Base-by-base conservation (phyloP, 2,113 vertebrate genomes). In the Mellivora capensis region DNA sequence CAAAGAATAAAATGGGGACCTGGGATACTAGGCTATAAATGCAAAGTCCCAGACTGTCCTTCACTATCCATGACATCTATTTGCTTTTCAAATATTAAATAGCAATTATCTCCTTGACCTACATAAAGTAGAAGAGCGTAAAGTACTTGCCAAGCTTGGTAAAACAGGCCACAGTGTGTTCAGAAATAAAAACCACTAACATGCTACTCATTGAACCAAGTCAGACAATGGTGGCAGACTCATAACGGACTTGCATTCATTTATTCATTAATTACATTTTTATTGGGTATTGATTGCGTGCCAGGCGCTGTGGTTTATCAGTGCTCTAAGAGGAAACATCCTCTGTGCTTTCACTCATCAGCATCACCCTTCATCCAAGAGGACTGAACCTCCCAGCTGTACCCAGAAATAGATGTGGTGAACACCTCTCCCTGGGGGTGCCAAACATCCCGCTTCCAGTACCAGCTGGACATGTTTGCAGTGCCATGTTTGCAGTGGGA, bases 11-110 rank as follows among this genome's bases (percentile, higher is more conserved):
- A 77, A 61, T 29, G n/a, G 47, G 39, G 42, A 91, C n/a, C 18
- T 0, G 10, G 27, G 62, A 80, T 21, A 69, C 83, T 49, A 62
- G 42, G 8, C 12, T 37, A 12, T 25, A 74, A 57, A 47, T 31
- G 18, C 47, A 54, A 62, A 87, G 42, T 21, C 42, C 67, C 44
- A 6, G 29, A 72, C 74, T 31, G 39, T 54, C 54, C 72, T 87
- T 96, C 59, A 64, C 39, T 39, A 47, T 18, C 77, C 39, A 27
- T 96, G 64, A 64, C n/a, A 93, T 87, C 47, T 27, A 76, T 83
- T 91, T 87, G 77, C 69, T 82, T 88, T 91, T 94, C 97, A 96
- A 69, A 90, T 90, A 93, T 64, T 93, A 92, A 97, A 90, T 7
- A 93, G 71, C 54, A 93, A 82, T 96, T 85, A 93, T 76, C 39